These are phyloP conservation scores for Macrotrachela quadricornifera DNA, from an alignment of 1,140 invertebrate genomes.

Conservation along the genomic window DNA sequence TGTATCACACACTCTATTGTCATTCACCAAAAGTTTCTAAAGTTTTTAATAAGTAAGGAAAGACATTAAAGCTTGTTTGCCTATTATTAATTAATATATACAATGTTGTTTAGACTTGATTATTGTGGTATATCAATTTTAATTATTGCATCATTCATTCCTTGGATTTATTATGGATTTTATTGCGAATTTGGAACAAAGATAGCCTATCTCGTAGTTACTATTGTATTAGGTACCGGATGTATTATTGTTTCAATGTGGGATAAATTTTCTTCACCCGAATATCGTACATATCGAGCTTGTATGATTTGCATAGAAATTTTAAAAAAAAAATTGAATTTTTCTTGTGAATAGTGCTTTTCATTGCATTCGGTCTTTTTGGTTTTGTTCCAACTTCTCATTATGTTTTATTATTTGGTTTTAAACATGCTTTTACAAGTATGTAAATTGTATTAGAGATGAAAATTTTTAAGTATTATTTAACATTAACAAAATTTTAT, in stretches of 20 bases:
- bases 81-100: conserved; percentile 2
- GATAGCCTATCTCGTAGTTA: conserved; percentile 43
- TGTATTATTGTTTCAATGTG: conserved; percentile 88
- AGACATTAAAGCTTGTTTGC: conserved; percentile 12
- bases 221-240: conserved; percentile 66
- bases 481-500: too few species aligned
- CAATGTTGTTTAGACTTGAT: conserved; percentile 64
- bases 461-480: too few species aligned
- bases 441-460: too few species aligned
- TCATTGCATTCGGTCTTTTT: conserved; percentile 79
- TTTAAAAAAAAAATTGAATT: background rate
- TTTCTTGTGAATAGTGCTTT: conserved; percentile 43
- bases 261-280: conserved; percentile 86
- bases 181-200: conserved; percentile 49
- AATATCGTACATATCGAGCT: conserved; percentile 64
- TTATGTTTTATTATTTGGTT: conserved; percentile 34
- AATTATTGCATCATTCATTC: conserved; percentile 96
- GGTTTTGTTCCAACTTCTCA: conserved; percentile 59
- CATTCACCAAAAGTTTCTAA: conserved; percentile 82
- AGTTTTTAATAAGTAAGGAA: conserved; percentile 77
- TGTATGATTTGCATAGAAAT: conserved; percentile 10
- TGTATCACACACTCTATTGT: conserved; percentile 92
- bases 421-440: conserved; percentile 28
- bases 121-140: conserved; percentile 94
- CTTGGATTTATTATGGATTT: conserved; percentile 97